These are phyloP conservation scores for Drosophila ohnishii DNA, from an alignment of 1,140 invertebrate genomes.

Conservation along the genomic window DNA sequence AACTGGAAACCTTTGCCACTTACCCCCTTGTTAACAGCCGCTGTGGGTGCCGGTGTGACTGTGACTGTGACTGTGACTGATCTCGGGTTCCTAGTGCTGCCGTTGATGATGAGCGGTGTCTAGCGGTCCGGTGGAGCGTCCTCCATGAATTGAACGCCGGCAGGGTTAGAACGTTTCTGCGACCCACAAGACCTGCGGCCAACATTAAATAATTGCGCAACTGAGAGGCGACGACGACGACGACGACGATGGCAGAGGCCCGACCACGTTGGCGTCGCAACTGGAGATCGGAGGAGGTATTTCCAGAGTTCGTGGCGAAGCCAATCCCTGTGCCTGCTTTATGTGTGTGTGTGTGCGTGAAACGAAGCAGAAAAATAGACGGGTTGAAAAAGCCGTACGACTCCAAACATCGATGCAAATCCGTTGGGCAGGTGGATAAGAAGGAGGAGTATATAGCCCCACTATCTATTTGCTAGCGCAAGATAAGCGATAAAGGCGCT, in stretches of 20 bases:
- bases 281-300: constrained; percentile 16
- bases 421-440: constrained; percentile 4
- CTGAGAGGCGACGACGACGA: constrained; percentile 5
- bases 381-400: constrained; percentile 22
- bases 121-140: constrained; percentile 20
- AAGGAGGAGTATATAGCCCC: constrained; percentile 18
- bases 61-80: neutral
- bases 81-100: neutral
- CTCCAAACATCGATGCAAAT: constrained; percentile 27
- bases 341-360: constrained; percentile 1
- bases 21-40: neutral
- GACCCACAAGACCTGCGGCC: constrained; percentile 45
- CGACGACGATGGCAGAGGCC: constrained; percentile 14
- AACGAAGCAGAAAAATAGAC: constrained; percentile 15
- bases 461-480: constrained; percentile 23
- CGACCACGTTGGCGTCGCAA: constrained; percentile 28
- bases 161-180: constrained; percentile 34
- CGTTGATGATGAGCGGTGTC: constrained; percentile 7
- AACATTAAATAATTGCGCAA: constrained; percentile 67
- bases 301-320: constrained; percentile 22
- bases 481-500: constrained; percentile 27
- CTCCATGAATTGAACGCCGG: constrained; percentile 54
- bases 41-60: too few relatives aligned
- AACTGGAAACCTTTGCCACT: neutral
- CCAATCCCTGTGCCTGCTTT: constrained; percentile 30